Percentiles rank a stretch among this genome's conserved stretches.
phyloP scores from a whole-genome alignment of 1,140 invertebrate genomes.

The Holotrichia oblita region DNA sequence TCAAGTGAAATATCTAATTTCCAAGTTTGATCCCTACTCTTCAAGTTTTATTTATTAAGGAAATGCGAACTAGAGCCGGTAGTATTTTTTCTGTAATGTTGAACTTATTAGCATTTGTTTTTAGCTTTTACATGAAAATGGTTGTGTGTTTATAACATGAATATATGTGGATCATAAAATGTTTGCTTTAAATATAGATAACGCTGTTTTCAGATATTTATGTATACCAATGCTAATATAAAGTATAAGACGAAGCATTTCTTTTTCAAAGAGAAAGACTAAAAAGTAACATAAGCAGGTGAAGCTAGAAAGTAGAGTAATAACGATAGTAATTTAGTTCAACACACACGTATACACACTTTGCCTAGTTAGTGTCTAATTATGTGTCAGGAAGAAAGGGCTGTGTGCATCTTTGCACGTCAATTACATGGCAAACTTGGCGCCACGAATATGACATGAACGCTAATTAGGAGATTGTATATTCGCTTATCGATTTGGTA shows the following conservation, averaged over 20 bases:
- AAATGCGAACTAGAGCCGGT: background rate
- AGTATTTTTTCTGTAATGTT: slow-evolving; percentile 14
- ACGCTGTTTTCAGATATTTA: background rate
- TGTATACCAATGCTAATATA: background rate
- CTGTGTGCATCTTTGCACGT: background rate
- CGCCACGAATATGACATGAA: background rate
- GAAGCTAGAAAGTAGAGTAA: too few relatives aligned
- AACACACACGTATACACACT: background rate
- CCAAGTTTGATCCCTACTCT: background rate
- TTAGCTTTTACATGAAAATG: too few relatives aligned
- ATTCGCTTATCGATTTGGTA: background rate
- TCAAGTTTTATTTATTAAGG: background rate
- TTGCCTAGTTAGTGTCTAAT: background rate
- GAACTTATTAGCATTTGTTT: too few relatives aligned
- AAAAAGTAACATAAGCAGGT: background rate
- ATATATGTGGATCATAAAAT: background rate
- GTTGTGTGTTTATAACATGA: too few relatives aligned
- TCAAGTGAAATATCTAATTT: slow-evolving; percentile 29
- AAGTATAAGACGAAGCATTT: background rate
- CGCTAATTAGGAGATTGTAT: background rate
- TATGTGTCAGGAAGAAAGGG: background rate
- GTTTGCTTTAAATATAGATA: too few relatives aligned
- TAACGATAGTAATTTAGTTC: background rate
- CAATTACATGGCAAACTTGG: background rate
- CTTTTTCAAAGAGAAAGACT: background rate